These are phyloP conservation scores for Strix aluco DNA, from an alignment of 2,113 vertebrate species.

Conservation along the genomic window DNA sequence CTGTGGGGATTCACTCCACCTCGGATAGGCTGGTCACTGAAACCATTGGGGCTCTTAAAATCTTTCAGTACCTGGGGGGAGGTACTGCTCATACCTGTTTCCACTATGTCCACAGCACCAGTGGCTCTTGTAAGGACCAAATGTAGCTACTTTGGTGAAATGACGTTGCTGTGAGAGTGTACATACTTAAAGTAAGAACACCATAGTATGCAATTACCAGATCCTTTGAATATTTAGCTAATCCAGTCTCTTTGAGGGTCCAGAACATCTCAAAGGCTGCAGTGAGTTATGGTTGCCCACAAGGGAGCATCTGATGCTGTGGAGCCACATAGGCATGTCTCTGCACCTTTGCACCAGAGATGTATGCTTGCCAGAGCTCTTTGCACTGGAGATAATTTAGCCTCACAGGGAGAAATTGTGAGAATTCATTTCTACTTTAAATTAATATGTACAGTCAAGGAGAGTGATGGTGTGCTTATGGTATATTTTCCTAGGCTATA, in stretches of 20 bases:
- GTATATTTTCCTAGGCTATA: background rate
- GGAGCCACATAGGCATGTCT: background rate
- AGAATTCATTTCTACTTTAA: background rate
- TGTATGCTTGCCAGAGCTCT: background rate
- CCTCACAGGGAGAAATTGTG: background rate
- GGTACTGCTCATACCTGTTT: background rate
- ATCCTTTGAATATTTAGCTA: background rate
- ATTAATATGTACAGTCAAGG: background rate
- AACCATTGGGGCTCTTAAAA: background rate
- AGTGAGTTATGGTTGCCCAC: background rate
- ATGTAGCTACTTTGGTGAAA: background rate
- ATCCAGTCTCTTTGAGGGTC: background rate
- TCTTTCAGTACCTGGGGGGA: background rate
- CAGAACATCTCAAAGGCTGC: background rate
- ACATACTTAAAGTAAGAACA: background rate
- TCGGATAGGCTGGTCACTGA: background rate
- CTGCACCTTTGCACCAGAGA: background rate
- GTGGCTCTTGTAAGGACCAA: background rate
- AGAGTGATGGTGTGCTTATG: background rate
- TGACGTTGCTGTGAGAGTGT: background rate
- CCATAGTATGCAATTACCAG: background rate
- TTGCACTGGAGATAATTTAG: background rate
- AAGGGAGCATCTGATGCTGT: accelerated
- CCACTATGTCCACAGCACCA: background rate
- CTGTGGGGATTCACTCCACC: background rate